Percentiles rank a stretch among this genome's conserved stretches.
These are phyloP conservation scores for Semotilus atromaculatus DNA, from an alignment of 2,797 vertebrate species.

Conservation along the genomic window DNA sequence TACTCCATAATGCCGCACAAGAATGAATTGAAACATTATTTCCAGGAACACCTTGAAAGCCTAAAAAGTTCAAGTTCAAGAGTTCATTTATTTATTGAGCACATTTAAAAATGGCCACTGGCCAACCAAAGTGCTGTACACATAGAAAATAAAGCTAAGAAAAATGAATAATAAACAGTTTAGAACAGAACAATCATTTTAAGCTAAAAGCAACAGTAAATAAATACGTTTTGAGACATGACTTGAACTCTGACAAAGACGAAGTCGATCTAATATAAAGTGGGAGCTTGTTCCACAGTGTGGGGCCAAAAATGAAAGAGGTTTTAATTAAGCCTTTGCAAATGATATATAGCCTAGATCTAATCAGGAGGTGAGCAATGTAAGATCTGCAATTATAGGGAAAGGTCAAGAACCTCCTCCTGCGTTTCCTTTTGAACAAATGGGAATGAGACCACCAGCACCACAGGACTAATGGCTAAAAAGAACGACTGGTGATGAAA, in stretches of 20 bases:
- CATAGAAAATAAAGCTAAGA: too few relatives aligned
- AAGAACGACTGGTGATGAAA: slow-evolving; percentile 9
- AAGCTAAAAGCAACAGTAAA: too few relatives aligned
- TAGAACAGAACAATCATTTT: too few relatives aligned
- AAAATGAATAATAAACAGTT: too few relatives aligned
- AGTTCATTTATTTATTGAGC: too few relatives aligned
- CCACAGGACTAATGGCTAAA: background rate
- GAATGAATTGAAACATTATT: slow-evolving; percentile 20
- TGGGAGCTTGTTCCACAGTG: too few relatives aligned
- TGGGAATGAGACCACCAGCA: slow-evolving; percentile 5
- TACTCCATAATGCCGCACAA: background rate
- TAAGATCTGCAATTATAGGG: slow-evolving; percentile 50
- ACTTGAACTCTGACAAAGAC: too few relatives aligned
- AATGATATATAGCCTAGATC: slow-evolving; percentile 37
- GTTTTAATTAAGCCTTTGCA: slow-evolving; percentile 43
- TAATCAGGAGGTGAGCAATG: slow-evolving; percentile 45
- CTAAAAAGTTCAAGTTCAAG: slow-evolving; percentile 40
- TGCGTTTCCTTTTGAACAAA: slow-evolving; percentile 41
- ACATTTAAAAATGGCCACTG: too few relatives aligned
- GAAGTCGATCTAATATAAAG: too few relatives aligned
- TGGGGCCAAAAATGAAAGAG: too few relatives aligned
- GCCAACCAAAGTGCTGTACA: too few relatives aligned
- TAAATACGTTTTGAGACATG: too few relatives aligned
- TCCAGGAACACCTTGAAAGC: background rate
- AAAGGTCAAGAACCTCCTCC: slow-evolving; percentile 53